Percentiles rank a stretch among this genome's conserved stretches.
Conservation (phyloP, 2,797 vertebrate species). For the Tarsius wallacei region DNA sequence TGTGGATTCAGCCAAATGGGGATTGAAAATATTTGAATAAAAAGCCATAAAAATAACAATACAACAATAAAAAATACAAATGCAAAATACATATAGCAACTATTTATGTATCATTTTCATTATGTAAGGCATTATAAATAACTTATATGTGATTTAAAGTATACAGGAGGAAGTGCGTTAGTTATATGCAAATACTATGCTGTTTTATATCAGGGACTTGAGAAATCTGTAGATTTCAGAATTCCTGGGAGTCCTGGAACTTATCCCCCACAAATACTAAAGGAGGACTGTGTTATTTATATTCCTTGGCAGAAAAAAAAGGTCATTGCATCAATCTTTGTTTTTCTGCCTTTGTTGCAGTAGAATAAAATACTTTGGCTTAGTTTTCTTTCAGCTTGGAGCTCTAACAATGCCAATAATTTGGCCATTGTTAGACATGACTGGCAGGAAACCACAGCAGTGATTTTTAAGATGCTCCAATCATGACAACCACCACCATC, state of each 20-base stretch:
- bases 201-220: background rate
- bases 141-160: background rate
- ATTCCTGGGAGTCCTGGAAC: background rate
- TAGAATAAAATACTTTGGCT: background rate
- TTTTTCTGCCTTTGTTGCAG: conserved; percentile 46
- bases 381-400: background rate
- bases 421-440: conserved; percentile 17
- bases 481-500: background rate
- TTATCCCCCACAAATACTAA: background rate
- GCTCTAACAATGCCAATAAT: conserved; percentile 25
- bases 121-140: background rate
- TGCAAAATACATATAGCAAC: background rate
- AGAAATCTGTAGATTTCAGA: background rate
- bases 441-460: background rate
- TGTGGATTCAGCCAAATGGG: background rate
- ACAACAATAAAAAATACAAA: background rate
- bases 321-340: conserved; percentile 24
- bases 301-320: background rate
- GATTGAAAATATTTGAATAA: background rate
- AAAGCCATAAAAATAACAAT: background rate
- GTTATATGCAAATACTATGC: background rate
- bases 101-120: background rate
- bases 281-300: background rate
- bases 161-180: background rate
- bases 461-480: background rate